A percentile compares a stretch with the other conserved stretches of the same genome.
These are phyloP conservation scores for Cyprinodon variegatus DNA, from an alignment of 2,113 vertebrate species.

Conservation along the genomic window DNA sequence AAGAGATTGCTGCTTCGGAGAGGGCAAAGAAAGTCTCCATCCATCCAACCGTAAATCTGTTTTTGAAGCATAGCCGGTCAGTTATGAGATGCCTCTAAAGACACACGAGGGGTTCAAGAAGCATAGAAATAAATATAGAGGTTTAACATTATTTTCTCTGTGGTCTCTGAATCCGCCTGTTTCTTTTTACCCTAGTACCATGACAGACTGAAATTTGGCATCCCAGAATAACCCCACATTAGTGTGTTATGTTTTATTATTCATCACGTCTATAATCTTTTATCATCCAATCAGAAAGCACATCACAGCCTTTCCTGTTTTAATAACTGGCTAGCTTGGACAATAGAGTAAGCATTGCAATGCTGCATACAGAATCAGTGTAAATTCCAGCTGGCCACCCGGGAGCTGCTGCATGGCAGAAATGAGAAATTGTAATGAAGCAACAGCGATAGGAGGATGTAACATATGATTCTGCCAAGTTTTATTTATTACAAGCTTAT, in stretches of 20 bases:
- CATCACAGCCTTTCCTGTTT: conserved; percentile 50
- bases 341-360: conserved; percentile 51
- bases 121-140: conserved; percentile 3
- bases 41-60: conserved; percentile 15
- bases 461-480: conserved; percentile 29
- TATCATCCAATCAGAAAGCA: conserved; percentile 61
- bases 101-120: conserved; percentile 4
- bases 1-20: conserved; percentile 32
- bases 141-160: neutral
- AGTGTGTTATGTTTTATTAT: conserved; percentile 49
- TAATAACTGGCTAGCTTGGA: conserved; percentile 59
- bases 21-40: neutral
- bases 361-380: conserved; percentile 64
- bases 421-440: conserved; percentile 55
- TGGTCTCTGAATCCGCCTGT: neutral
- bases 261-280: conserved; percentile 57
- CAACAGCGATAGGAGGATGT: conserved; percentile 32
- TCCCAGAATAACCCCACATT: conserved; percentile 29
- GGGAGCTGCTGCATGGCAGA: conserved; percentile 46
- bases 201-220: conserved; percentile 4
- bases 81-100: conserved; percentile 1
- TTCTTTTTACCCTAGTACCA: conserved; percentile 17
- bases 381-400: conserved; percentile 61
- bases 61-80: conserved; percentile 11
- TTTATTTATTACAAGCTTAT: conserved; percentile 24